A percentile compares a stretch with the other conserved stretches of the same genome.
Evolutionary conservation across 2,797 vertebrate genomes (phyloP).

Genomic region (Eulemur rubriventer): DNA sequence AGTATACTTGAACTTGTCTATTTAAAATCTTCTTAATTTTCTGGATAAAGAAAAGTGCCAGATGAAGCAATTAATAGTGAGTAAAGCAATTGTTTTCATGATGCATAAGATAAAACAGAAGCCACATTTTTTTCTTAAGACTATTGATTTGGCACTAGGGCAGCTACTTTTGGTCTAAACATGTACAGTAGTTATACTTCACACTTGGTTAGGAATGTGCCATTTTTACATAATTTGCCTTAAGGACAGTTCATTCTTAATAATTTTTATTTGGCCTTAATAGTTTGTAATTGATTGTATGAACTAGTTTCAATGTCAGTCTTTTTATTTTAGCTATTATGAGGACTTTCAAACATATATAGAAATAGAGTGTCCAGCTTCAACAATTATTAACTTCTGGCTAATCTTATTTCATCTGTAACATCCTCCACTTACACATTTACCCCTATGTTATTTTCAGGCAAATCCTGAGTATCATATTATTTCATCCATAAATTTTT

Average conservation of each 20-base stretch:
- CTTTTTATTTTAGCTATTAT: neutral
- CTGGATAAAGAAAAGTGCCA: slow-evolving; percentile 25
- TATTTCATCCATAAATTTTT: neutral
- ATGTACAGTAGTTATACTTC: neutral
- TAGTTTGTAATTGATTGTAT: neutral
- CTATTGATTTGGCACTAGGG: neutral
- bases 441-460: neutral
- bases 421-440: neutral
- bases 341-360: neutral
- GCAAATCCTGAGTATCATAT: neutral
- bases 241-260: slow-evolving; percentile 12
- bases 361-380: neutral
- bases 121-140: neutral
- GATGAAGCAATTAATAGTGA: neutral
- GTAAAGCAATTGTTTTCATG: neutral
- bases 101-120: slow-evolving; percentile 27
- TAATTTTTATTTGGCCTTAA: slow-evolving; percentile 11
- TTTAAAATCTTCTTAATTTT: slow-evolving; percentile 49
- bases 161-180: slow-evolving; percentile 27
- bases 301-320: neutral
- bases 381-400: neutral
- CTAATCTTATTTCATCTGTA: neutral
- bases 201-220: neutral
- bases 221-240: slow-evolving; percentile 30
- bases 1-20: slow-evolving; percentile 31